A percentile compares a stretch with the other conserved stretches of the same genome.
Conservation (phyloP, 2,888 invertebrate species). For the Eupithecia dodoneata region DNA sequence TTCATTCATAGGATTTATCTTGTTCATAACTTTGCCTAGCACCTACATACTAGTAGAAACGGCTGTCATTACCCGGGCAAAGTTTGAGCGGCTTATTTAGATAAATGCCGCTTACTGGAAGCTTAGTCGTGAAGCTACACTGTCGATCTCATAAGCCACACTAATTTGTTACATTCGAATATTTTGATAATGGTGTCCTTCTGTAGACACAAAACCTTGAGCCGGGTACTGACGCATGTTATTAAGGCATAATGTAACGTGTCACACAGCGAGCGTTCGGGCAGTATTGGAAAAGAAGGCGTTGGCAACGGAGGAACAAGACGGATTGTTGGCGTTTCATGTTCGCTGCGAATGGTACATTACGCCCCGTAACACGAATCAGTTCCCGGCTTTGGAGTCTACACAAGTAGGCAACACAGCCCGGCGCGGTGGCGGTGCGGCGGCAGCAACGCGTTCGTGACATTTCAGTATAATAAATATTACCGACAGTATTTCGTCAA, state of each 20-base stretch:
- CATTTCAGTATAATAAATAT: background rate
- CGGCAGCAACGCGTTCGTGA: background rate
- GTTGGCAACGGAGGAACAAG: too few relatives aligned
- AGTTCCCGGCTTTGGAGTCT: background rate
- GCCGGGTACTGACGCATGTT: too few relatives aligned
- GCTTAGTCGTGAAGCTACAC: background rate
- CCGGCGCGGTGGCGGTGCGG: background rate
- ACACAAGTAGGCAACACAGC: background rate
- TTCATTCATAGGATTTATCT: background rate
- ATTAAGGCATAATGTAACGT: too few relatives aligned
- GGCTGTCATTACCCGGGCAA: background rate
- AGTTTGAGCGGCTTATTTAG: slow-evolving; percentile 2
- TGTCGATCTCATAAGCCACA: background rate
- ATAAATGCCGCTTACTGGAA: background rate
- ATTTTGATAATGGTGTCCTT: background rate
- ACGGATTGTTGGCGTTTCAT: too few relatives aligned
- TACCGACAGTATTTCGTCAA: background rate
- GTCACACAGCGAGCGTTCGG: too few relatives aligned
- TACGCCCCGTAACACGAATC: too few relatives aligned
- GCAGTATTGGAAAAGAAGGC: too few relatives aligned
- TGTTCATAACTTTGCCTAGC: background rate
- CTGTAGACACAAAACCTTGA: background rate
- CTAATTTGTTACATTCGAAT: background rate
- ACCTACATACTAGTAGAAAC: slow-evolving; percentile 1
- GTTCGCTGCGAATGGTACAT: too few relatives aligned